These are phyloP conservation scores for Streptopelia turtur DNA, from an alignment of 2,797 vertebrate genomes.

Conservation along the genomic window DNA sequence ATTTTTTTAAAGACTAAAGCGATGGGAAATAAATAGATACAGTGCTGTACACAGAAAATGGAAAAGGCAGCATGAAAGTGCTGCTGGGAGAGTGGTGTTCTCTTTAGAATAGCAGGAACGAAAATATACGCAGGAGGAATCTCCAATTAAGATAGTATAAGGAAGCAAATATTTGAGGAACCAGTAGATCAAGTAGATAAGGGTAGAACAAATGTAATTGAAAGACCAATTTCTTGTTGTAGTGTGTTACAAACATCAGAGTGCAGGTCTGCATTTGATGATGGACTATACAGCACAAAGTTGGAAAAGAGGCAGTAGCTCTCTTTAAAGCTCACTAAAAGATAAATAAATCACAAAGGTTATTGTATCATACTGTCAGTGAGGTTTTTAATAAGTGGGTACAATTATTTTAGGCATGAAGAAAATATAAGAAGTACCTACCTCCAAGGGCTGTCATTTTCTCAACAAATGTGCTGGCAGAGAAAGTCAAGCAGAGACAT, in stretches of 20 bases:
- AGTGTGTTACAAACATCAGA: conserved; percentile 50
- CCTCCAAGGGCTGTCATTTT: conserved; percentile 36
- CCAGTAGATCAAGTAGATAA: conserved; percentile 52
- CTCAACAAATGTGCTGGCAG: conserved; percentile 11
- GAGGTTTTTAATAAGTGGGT: conserved; percentile 50
- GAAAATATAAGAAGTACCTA: conserved; percentile 32
- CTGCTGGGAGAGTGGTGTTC: neutral
- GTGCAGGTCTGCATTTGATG: conserved; percentile 43
- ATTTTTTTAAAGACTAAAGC: neutral
- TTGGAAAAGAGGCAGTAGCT: conserved; percentile 22
- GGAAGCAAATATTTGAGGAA: conserved; percentile 73
- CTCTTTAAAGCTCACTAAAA: conserved; percentile 44
- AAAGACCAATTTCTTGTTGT: conserved; percentile 49
- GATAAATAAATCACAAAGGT: conserved; percentile 58
- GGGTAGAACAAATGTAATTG: conserved; percentile 61
- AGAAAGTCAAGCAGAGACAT: conserved; percentile 47
- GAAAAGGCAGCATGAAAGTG: neutral
- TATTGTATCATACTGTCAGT: conserved; percentile 35
- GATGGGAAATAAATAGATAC: neutral
- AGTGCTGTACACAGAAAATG: neutral
- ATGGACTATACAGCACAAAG: conserved; percentile 37
- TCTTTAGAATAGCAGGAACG: neutral
- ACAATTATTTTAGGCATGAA: conserved; percentile 17
- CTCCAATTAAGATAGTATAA: conserved; percentile 60
- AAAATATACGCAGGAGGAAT: conserved; percentile 39